Conservation (phyloP, 2,888 invertebrate genomes). For the Cosmorhoe ocellata region DNA sequence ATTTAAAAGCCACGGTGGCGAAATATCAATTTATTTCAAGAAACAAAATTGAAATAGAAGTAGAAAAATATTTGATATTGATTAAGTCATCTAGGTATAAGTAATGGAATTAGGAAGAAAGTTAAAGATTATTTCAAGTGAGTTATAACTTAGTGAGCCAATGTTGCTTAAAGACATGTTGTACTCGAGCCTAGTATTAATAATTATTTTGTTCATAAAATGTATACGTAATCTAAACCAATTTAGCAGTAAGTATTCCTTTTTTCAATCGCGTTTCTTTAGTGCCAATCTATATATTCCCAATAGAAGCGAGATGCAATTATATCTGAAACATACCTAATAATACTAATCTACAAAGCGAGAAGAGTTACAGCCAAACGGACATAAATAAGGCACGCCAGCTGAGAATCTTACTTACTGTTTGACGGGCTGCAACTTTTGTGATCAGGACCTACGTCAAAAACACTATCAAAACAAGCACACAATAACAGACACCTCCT, state of each 20-base stretch:
- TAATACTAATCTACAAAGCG: slow-evolving; percentile 64
- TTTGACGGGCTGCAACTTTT: slow-evolving; percentile 79
- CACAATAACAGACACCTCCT: slow-evolving; percentile 65
- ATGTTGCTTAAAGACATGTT: slow-evolving; percentile 48
- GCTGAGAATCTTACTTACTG: slow-evolving; percentile 78
- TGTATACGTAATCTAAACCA: slow-evolving; percentile 45
- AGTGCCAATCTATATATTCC: slow-evolving; percentile 41
- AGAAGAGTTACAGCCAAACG: slow-evolving; percentile 69
- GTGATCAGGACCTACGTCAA: slow-evolving; percentile 82
- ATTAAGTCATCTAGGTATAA: neutral
- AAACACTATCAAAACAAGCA: slow-evolving; percentile 80
- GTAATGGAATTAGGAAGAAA: slow-evolving; percentile 28
- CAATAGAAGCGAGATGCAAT: slow-evolving; percentile 59
- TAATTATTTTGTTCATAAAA: slow-evolving; percentile 51
- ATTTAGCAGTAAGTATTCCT: slow-evolving; percentile 22
- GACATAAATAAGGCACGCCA: slow-evolving; percentile 67
- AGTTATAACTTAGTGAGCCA: slow-evolving; percentile 46
- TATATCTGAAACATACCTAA: slow-evolving; percentile 50
- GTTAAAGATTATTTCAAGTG: slow-evolving; percentile 35
- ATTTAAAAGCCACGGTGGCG: slow-evolving; percentile 18
- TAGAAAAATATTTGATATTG: neutral
- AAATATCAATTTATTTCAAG: neutral
- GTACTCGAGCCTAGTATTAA: slow-evolving; percentile 61
- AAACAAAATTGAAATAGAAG: too few species aligned
- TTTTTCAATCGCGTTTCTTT: slow-evolving; percentile 34